phyloP scores from a whole-genome alignment of 2,113 vertebrate genomes.

The Struthidea cinerea region DNA sequence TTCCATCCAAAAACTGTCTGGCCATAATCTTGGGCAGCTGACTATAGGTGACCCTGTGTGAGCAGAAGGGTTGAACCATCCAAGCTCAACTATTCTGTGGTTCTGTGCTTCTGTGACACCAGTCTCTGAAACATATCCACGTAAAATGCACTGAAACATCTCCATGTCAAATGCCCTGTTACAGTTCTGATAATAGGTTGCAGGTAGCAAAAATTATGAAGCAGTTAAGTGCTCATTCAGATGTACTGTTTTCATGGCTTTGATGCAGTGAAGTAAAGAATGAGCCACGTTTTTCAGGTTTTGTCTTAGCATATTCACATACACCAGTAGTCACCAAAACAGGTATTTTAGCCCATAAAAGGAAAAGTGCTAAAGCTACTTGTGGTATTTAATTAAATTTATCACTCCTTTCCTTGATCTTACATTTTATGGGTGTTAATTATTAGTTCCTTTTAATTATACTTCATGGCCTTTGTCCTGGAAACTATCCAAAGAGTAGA shows the following conservation, averaged over 20 bases:
- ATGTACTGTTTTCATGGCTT: constrained; percentile 14
- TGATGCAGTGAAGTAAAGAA: not conserved
- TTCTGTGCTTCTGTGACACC: not conserved
- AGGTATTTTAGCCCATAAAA: constrained; percentile 25
- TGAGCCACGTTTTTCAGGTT: not conserved
- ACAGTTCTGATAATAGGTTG: not conserved
- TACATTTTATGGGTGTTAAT: constrained; percentile 75
- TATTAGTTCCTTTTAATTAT: constrained; percentile 81
- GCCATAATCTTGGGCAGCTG: not conserved
- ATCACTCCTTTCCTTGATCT: constrained; percentile 56
- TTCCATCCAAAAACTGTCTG: not conserved
- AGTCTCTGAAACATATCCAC: not conserved
- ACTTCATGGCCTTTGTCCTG: constrained; percentile 75
- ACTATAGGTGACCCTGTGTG: not conserved
- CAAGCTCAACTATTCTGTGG: not conserved
- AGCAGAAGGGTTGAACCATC: not conserved
- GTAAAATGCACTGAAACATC: not conserved
- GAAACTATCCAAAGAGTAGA: constrained; percentile 73
- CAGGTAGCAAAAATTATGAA: not conserved
- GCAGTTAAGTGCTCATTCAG: not conserved
- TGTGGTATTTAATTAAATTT: constrained; percentile 61
- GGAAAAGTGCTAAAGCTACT: constrained; percentile 2
- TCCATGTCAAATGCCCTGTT: not conserved
- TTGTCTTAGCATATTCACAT: constrained; percentile 7
- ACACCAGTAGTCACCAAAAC: not conserved